These are phyloP conservation scores for Argyresthia goedartella DNA, from an alignment of 2,888 invertebrate genomes.

Conservation along the genomic window DNA sequence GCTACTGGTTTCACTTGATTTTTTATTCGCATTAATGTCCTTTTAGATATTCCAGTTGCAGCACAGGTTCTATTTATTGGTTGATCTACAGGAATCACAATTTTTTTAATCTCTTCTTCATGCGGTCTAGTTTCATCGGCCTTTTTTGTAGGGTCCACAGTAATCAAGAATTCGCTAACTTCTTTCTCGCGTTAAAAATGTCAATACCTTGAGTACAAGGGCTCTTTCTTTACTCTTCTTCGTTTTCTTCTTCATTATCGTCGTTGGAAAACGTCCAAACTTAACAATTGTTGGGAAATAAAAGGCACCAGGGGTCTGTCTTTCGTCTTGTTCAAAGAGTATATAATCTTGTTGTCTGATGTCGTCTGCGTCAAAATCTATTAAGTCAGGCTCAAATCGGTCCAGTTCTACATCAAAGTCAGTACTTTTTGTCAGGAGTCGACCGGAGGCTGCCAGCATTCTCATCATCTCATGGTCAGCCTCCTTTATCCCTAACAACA, in stretches of 20 bases:
- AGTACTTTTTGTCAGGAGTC: no score
- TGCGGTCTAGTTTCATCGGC: background rate
- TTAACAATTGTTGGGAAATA: no score
- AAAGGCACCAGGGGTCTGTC: no score
- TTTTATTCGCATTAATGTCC: conserved; percentile 6
- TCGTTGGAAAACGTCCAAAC: background rate
- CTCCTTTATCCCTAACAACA: no score
- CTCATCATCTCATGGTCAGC: no score
- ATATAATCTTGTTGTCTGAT: no score
- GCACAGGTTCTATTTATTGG: conserved; percentile 5
- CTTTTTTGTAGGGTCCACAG: background rate
- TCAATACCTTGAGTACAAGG: conserved; percentile 9
- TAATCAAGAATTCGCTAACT: conserved; percentile 4
- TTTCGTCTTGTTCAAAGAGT: no score
- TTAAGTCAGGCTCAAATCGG: no score
- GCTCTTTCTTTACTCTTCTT: conserved; percentile 2
- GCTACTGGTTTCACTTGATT: background rate
- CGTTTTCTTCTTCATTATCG: background rate
- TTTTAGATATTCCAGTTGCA: conserved; percentile 6
- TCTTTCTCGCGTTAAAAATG: conserved; percentile 10
- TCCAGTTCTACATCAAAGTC: no score
- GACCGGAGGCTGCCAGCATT: no score
- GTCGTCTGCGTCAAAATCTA: no score
- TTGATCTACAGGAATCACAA: conserved; percentile 5
- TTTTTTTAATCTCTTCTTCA: background rate